Percentiles rank a stretch among this genome's conserved stretches.
phyloP scores from a whole-genome alignment of 1,140 invertebrate species.

The Drosophila funebris region DNA sequence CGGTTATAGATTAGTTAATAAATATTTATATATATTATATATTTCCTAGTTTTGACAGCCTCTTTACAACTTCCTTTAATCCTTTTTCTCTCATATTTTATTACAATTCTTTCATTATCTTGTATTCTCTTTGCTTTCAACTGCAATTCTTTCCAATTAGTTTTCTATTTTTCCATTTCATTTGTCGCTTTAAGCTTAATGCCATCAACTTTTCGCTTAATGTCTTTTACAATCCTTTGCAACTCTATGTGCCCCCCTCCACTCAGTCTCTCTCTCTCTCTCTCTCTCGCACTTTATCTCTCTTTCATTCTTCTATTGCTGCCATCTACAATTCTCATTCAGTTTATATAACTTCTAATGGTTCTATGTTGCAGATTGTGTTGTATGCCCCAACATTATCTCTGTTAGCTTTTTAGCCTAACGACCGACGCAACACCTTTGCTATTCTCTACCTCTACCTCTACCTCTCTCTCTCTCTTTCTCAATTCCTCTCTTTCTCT shows the following conservation, averaged over 20 bases:
- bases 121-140: neutral
- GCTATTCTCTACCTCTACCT: constrained; percentile 4
- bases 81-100: neutral
- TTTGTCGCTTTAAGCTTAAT: neutral
- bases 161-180: constrained; percentile 7
- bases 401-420: constrained; percentile 77
- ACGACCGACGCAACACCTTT: constrained; percentile 67
- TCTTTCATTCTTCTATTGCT: neutral
- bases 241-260: constrained; percentile 41
- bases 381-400: constrained; percentile 52
- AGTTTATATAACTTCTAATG: constrained; percentile 50
- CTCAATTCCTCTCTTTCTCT: neutral
- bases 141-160: neutral
- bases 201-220: constrained; percentile 50
- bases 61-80: too few species aligned
- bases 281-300: neutral
- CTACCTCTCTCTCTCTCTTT: constrained; percentile 7
- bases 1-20: too few species aligned
- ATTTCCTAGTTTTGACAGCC: too few species aligned
- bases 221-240: constrained; percentile 61
- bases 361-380: constrained; percentile 30
- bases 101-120: neutral
- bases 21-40: too few species aligned
- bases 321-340: neutral
- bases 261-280: neutral